Base-by-base conservation (phyloP, 2,113 vertebrate species). In the Hippocampus comes region DNA sequence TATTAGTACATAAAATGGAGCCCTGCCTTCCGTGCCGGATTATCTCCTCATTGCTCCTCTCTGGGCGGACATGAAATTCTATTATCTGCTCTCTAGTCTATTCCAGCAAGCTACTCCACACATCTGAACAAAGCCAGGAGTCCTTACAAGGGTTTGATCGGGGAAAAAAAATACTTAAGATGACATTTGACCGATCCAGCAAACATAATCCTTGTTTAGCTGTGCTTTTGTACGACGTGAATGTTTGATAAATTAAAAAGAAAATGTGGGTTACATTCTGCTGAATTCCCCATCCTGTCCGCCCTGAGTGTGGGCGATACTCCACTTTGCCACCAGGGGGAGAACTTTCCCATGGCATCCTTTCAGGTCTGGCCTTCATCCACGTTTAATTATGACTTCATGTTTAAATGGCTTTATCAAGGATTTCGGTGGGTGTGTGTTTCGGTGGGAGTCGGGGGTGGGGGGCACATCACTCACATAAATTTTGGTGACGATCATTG, bases 251-350 rank as follows among this genome's bases (percentile, higher is more conserved):
- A 11, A 41, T 18, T 10, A 10, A 38, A 38, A 10, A 21, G 21
- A 21, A 27, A 63, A 41, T 38, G 5, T 5, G 34, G 18, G 27
- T 5, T 27, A 5, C 25, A 63, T 38, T 38, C 65, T 66, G 61
- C 65, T 72, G 14, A 7, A 9, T 43, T 27, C n/a, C 21, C 23
- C 43, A 42, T 70, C 10, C 0, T 0, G 18, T 3, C 63, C 38
- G 15, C 6, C 64, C 23, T 65, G 51, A 63, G 5, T 59, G 64
- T 42, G 14, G 55, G 67, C 57, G 71, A 10, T 84, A 18, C 85
- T 34, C 9, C 17, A 6, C 11, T 59, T 48, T 4, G 38, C 89
- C 91, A 91, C 86, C 68, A 91, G 91, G 85, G 91, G 89, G 90
- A 43, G 82, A 70, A 83, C 80, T 83, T 75, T 84, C 86, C 89